Percentiles rank a stretch among this genome's conserved stretches.
Conservation (phyloP, 2,797 vertebrate genomes). For the Gadopsis marmoratus region DNA sequence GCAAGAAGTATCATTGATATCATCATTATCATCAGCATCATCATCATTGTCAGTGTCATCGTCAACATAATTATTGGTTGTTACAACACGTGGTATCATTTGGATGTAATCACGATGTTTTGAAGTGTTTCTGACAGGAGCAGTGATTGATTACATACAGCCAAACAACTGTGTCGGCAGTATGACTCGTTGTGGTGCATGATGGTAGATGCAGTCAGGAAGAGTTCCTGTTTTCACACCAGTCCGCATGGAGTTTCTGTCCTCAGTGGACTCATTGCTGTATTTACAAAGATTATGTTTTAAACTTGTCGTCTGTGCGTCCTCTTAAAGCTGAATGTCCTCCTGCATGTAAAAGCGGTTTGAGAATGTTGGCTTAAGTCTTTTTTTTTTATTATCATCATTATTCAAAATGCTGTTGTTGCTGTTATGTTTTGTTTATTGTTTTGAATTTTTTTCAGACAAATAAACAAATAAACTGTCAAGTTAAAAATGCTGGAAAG, state of each 20-base stretch:
- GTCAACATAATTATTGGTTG: conserved; percentile 77
- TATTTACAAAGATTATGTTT: conserved; percentile 87
- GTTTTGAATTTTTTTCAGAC: conserved; percentile 69
- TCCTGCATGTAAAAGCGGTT: conserved; percentile 73
- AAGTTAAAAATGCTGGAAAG: conserved; percentile 65
- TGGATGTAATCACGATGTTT: conserved; percentile 82
- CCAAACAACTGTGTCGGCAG: conserved; percentile 67
- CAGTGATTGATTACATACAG: conserved; percentile 67
- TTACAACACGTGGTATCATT: conserved; percentile 79
- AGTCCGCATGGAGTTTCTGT: conserved; percentile 79
- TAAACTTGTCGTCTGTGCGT: conserved; percentile 64
- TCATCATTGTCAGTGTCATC: conserved; percentile 55
- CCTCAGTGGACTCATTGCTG: conserved; percentile 79
- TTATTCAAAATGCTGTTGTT: conserved; percentile 70
- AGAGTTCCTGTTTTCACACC: conserved; percentile 78
- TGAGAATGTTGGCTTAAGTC: conserved; percentile 69
- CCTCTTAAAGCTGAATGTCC: conserved; percentile 78
- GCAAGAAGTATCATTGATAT: conserved; percentile 87
- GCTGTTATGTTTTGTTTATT: conserved; percentile 60
- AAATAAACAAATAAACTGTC: conserved; percentile 70
- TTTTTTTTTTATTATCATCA: conserved; percentile 53
- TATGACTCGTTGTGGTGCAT: conserved; percentile 69
- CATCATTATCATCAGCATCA: conserved; percentile 61
- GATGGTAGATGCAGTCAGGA: conserved; percentile 71
- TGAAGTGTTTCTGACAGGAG: conserved; percentile 82